Evolutionary conservation across 2,113 vertebrate genomes (phyloP).

Genomic region (Tretioscincus oriximinensis): DNA sequence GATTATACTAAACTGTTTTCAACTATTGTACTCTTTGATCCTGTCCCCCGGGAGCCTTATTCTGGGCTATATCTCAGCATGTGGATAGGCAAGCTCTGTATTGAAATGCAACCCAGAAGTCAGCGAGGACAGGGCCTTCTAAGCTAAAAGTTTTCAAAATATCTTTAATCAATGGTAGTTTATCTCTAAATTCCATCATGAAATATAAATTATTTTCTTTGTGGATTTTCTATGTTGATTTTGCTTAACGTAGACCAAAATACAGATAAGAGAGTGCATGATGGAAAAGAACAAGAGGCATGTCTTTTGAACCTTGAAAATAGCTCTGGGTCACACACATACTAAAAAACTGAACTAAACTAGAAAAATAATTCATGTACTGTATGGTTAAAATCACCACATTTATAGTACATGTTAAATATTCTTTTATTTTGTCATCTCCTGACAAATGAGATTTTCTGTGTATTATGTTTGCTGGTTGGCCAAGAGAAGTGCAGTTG

Average conservation of each 20-base stretch:
- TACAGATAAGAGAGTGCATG: neutral
- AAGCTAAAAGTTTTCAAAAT: neutral
- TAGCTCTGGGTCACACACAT: neutral
- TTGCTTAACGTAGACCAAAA: neutral
- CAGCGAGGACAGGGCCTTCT: neutral
- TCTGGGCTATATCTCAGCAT: too few species aligned
- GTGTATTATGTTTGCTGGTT: too few species aligned
- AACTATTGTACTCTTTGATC: neutral
- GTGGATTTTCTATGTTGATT: neutral
- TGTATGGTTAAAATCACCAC: too few species aligned
- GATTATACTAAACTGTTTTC: neutral
- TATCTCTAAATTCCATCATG: conserved; percentile 3
- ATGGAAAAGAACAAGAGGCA: neutral
- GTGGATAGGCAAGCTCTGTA: too few species aligned
- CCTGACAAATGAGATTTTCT: too few species aligned
- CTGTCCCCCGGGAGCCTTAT: too few species aligned
- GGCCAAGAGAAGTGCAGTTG: too few species aligned
- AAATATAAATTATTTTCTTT: neutral
- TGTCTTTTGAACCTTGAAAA: neutral
- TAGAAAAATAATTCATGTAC: too few species aligned
- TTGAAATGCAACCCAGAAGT: too few species aligned
- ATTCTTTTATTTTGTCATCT: too few species aligned
- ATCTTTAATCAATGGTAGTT: neutral
- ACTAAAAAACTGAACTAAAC: neutral
- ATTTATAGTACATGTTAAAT: too few species aligned